Evolutionary conservation across 2,113 vertebrate species (phyloP).

Genomic region (Oreocharis arfaki): DNA sequence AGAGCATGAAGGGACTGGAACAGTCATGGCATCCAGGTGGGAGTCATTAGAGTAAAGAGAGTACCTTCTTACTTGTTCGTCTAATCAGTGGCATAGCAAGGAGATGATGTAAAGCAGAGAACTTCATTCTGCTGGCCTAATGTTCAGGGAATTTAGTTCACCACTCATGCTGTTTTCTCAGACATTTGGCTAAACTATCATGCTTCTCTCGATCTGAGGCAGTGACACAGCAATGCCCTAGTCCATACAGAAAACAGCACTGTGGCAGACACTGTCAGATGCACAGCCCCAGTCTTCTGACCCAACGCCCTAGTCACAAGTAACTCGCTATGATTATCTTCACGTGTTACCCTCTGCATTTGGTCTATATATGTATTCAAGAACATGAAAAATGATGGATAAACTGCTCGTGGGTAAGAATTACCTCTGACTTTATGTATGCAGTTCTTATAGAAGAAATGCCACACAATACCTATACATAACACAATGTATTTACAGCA

Average conservation of each 20-base stretch:
- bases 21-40: not conserved
- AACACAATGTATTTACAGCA: not conserved
- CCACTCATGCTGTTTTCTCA: not conserved
- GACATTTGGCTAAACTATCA: not conserved
- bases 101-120: not conserved
- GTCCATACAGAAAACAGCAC: not conserved
- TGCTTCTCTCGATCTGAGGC: not conserved
- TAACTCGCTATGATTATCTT: not conserved
- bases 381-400: not conserved
- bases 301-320: not conserved
- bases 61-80: not conserved
- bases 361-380: not conserved
- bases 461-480: not conserved
- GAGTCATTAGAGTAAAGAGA: not conserved
- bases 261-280: not conserved
- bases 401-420: not conserved
- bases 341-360: not conserved
- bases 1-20: not conserved
- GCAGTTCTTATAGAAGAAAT: not conserved
- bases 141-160: not conserved
- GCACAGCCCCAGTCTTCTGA: not conserved
- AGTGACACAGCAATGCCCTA: not conserved
- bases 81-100: not conserved
- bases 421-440: not conserved
- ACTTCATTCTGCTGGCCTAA: not conserved